Evolutionary conservation across 2,888 invertebrate species (phyloP), one percentile per base, ranked within the genome.

Genomic region (Tipula unca): DNA sequence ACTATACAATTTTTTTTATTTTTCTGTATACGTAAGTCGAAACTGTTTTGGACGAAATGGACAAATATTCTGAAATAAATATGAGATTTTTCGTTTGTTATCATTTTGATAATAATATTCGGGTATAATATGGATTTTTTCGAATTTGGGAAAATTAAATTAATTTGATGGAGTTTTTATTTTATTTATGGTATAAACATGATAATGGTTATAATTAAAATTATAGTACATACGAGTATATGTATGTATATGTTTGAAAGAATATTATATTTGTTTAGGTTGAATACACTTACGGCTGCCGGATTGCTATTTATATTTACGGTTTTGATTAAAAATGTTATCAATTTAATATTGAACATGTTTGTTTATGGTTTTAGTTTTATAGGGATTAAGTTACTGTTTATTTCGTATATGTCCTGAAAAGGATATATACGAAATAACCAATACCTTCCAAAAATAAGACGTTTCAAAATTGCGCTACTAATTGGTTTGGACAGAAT

Each of bases 81-180:
- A 69, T 69, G 69, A 69, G 69, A 69, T 69, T 48, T 48, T 48
- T 48, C n/a, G n/a, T n/a, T n/a, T n/a, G n/a, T n/a, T n/a, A n/a
- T n/a, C n/a, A n/a, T n/a, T 69, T 69, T 25, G 48, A 48, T 48
- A 69, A 69, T 69, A 69, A 69, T 69, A 69, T 69, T 69, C 69
- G 25, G 0, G 17, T 48, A n/a, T n/a, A n/a, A n/a, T n/a, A 48
- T 48, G 17, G 48, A 48, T 17, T 48, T 48, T 48, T 48, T 14
- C 17, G 4, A 10, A 1, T 69, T 69, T 0, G 69, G 25, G 4
- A 8, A 69, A 69, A 69, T 69, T 25, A 69, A 69, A 69, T 69
- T 69, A 69, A 69, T 69, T 69, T 69, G 69, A 69, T 54, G 17
- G 48, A 54, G 17, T 54, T 54, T 54, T 54, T 17, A 54, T 54